Evolutionary conservation across 2,797 vertebrate species (phyloP).

Genomic region (Betta splendens): DNA sequence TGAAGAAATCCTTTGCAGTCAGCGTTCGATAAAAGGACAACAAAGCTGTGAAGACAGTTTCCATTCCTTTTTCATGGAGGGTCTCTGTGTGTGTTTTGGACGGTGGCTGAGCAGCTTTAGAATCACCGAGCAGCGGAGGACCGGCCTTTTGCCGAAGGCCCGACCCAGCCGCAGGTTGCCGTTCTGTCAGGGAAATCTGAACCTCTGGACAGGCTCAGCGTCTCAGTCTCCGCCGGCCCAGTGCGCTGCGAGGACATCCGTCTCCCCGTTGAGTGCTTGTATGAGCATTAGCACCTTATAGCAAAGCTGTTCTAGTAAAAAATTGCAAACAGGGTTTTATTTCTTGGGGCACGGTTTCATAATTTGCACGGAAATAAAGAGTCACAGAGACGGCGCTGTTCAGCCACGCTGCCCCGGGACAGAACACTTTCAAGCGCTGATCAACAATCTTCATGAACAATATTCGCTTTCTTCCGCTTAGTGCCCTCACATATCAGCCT

Average conservation of each 20-base stretch:
- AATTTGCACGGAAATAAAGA: conserved; percentile 3
- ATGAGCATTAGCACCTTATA: background rate
- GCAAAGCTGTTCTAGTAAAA: background rate
- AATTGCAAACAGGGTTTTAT: background rate
- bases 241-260: conserved; percentile 29
- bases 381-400: conserved; percentile 37
- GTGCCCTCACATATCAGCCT: background rate
- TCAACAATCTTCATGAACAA: conserved; percentile 27
- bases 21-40: conserved; percentile 47
- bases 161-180: conserved; percentile 52
- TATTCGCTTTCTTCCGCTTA: conserved; percentile 2
- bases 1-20: conserved; percentile 25
- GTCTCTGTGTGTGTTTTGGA: conserved; percentile 1
- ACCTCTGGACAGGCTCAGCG: conserved; percentile 43
- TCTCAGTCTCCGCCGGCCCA: conserved; percentile 27
- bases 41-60: conserved; percentile 29
- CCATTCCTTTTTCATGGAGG: conserved; percentile 17
- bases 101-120: conserved; percentile 23
- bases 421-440: conserved; percentile 6
- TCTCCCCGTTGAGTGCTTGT: conserved; percentile 25
- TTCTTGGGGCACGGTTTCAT: conserved; percentile 7
- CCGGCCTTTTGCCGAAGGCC: conserved; percentile 22
- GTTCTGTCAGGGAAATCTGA: conserved; percentile 72
- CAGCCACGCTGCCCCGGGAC: conserved; percentile 4
- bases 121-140: conserved; percentile 44